A percentile compares a stretch with the other conserved stretches of the same genome.
Evolutionary conservation across 2,113 vertebrate species (phyloP).

Genomic region (Charina bottae): DNA sequence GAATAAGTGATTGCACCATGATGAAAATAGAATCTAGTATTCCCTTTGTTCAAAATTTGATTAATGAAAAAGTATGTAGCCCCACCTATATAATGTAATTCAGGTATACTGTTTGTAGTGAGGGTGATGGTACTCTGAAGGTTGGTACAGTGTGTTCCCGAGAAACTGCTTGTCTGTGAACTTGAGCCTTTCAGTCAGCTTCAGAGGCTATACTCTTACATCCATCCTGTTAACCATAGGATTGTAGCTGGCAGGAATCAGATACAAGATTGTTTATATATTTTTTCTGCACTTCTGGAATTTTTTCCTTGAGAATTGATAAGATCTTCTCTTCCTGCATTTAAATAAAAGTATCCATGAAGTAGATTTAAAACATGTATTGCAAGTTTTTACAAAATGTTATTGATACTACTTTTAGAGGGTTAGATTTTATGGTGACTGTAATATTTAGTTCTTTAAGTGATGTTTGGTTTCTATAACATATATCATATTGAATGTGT

Average conservation of each 20-base stretch:
- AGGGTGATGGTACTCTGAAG: neutral
- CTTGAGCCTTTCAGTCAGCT: neutral
- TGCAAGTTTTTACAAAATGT: neutral
- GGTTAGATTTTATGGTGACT: neutral
- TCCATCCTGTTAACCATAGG: neutral
- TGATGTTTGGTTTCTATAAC: neutral
- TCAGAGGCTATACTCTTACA: neutral
- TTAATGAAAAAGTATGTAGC: neutral
- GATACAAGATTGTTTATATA: neutral
- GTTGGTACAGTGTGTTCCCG: neutral
- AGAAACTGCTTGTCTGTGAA: neutral
- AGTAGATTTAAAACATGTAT: neutral
- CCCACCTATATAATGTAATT: neutral
- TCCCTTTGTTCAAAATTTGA: neutral
- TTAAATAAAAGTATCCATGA: slow-evolving; percentile 3
- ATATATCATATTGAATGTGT: neutral
- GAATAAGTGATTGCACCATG: slow-evolving; percentile 47
- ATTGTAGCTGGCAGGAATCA: neutral
- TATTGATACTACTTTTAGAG: neutral
- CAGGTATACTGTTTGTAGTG: neutral
- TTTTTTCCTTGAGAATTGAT: neutral
- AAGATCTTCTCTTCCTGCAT: neutral
- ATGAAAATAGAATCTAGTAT: slow-evolving; percentile 41
- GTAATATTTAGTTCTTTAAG: neutral
- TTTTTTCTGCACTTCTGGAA: neutral